These are phyloP conservation scores for Bombus ignitus DNA, from an alignment of 1,140 invertebrate genomes.

Conservation along the genomic window DNA sequence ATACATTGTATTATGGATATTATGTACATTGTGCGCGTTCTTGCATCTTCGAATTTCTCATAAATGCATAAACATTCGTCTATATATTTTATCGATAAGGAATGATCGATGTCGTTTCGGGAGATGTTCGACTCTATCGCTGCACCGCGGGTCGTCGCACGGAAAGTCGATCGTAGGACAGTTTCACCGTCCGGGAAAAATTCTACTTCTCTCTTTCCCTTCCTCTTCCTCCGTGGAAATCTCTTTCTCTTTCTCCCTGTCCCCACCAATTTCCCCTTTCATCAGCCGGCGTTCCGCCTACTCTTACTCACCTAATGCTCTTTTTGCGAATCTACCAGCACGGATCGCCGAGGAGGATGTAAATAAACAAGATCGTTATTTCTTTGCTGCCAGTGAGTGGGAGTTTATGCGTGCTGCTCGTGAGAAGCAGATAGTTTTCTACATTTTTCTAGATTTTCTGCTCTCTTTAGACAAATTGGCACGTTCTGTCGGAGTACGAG, in stretches of 20 bases:
- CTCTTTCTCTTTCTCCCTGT: conserved; percentile 21
- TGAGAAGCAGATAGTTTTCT: not conserved
- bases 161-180: conserved; percentile 64
- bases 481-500: too few species aligned
- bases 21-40: not conserved
- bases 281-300: conserved; percentile 27
- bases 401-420: not conserved
- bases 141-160: conserved; percentile 56
- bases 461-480: not conserved
- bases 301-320: conserved; percentile 16
- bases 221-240: conserved; percentile 21
- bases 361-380: conserved; percentile 28
- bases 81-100: not conserved
- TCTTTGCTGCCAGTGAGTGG: not conserved
- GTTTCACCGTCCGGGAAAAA: conserved; percentile 65
- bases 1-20: too few species aligned
- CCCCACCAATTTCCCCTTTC: conserved; percentile 51
- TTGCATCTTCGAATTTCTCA: not conserved
- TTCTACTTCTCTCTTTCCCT: conserved; percentile 25
- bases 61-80: not conserved
- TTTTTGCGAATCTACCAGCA: conserved; percentile 3
- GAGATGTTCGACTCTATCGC: conserved; percentile 13
- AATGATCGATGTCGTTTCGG: not conserved
- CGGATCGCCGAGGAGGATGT: conserved; percentile 21
- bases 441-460: not conserved